These are phyloP conservation scores for Coreius guichenoti DNA, from an alignment of 2,797 vertebrate species.

Conservation along the genomic window DNA sequence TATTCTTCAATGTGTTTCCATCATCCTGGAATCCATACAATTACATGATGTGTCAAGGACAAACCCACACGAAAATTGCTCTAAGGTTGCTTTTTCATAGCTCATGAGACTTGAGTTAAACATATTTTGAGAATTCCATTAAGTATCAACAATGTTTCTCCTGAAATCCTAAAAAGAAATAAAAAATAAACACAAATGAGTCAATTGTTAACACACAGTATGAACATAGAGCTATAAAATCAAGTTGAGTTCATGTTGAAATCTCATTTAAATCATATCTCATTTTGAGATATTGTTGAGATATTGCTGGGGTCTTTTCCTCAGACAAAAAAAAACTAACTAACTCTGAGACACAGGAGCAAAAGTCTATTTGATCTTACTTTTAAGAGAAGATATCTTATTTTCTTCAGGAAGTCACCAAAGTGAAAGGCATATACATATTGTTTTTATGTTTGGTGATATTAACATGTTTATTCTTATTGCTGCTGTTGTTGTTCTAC, in stretches of 20 bases:
- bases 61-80: conserved; percentile 5
- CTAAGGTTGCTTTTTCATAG: neutral
- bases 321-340: too few species aligned
- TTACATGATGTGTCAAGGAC: conserved; percentile 25
- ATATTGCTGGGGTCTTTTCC: too few species aligned
- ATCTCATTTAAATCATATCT: neutral
- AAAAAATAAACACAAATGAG: neutral
- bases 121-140: neutral
- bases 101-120: neutral
- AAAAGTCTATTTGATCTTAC: neutral
- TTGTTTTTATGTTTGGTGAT: neutral
- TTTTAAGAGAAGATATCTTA: neutral
- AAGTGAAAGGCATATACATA: neutral
- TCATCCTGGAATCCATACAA: conserved; percentile 1
- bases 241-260: neutral
- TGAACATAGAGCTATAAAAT: neutral
- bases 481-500: neutral
- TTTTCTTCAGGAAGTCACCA: neutral
- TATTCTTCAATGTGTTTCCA: neutral
- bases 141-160: neutral
- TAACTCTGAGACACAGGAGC: neutral
- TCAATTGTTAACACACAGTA: neutral
- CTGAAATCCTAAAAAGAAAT: neutral
- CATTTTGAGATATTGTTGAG: neutral
- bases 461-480: neutral